Base-by-base conservation (phyloP, 1,140 invertebrate genomes). In the Lepeophtheirus salmonis region DNA sequence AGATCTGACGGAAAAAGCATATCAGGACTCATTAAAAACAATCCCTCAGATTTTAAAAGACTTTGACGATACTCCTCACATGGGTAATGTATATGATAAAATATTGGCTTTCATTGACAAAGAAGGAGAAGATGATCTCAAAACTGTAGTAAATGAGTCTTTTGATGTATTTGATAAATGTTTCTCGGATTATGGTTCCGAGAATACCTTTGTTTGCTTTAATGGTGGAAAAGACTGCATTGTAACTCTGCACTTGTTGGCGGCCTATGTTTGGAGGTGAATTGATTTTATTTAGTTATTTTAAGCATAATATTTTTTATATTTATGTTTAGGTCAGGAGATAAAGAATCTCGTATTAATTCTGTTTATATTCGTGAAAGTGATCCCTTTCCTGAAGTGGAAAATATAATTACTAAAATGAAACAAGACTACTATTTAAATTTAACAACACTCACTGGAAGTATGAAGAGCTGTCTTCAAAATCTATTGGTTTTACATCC, bases 171-270 rank as follows among this genome's bases (percentile, higher is more conserved):
- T 62, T 13, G n/a, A 62, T 13, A 21, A 62, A 23, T 61, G 56
- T 22, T 25, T 48, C 18, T 41, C 17, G 13, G 22, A 62, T 26
- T 88, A 80, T 66, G 71, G 75, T 30, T 63, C 78, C 18, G 76
- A 83, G 63, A 80, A 89, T 70, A 70, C 89, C 50, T 89, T 89
- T 67, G 67, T 97, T 25, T 85, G 86, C 59, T 97, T 96, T 67
- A 97, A 97, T 72, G 92, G 94, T 22, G 94, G 94, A 4, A 97
- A 97, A 74, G 94, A 97, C 73, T 97, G 92, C 69, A 94, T 89
- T 1, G 86, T 83, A 0, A 73, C 95, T 16, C 72, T 95, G 56
- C 85, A 95, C 71, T 69, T 95, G 22, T 74, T 78, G 21, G 71
- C 82, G 65, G 76, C 79, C 4, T 70, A 86, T 18, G 69, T 82